phyloP scores from a whole-genome alignment of 1,140 invertebrate species.

The Zeugodacus cucurbitae region DNA sequence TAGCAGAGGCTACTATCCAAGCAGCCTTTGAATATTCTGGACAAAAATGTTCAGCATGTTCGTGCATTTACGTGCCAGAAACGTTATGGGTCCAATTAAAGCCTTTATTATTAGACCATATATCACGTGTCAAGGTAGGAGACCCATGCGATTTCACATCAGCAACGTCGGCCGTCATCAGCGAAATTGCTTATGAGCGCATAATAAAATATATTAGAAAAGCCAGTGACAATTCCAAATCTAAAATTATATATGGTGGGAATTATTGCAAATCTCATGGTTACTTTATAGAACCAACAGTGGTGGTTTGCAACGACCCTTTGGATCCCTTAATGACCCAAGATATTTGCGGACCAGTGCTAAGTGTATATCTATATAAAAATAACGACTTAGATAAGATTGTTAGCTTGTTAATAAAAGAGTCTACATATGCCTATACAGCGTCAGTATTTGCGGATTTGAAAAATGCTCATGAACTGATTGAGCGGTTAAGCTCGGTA shows the following conservation, averaged over 20 bases:
- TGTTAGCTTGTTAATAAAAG: slow-evolving; percentile 72
- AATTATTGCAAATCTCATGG: slow-evolving; percentile 85
- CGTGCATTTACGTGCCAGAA: slow-evolving; percentile 91
- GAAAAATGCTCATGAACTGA: slow-evolving; percentile 77
- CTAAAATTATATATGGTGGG: slow-evolving; percentile 89
- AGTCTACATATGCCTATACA: slow-evolving; percentile 89
- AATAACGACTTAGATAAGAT: slow-evolving; percentile 73
- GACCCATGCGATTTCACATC: slow-evolving; percentile 82
- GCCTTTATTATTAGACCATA: slow-evolving; percentile 28
- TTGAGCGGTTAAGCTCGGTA: slow-evolving; percentile 82
- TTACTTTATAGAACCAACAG: slow-evolving; percentile 96
- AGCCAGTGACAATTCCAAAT: slow-evolving; percentile 79
- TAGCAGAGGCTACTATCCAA: slow-evolving; percentile 83
- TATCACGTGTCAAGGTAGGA: slow-evolving; percentile 79
- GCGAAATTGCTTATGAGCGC: slow-evolving; percentile 87
- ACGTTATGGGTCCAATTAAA: slow-evolving; percentile 79
- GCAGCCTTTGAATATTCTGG: slow-evolving; percentile 95
- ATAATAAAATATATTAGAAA: slow-evolving; percentile 90
- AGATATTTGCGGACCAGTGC: slow-evolving; percentile 96
- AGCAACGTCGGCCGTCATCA: slow-evolving; percentile 94
- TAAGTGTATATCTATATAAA: slow-evolving; percentile 91
- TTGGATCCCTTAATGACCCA: slow-evolving; percentile 89
- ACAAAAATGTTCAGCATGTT: slow-evolving; percentile 98
- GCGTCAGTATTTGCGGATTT: slow-evolving; percentile 93
- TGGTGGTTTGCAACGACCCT: slow-evolving; percentile 86